Percentiles rank a stretch among this genome's conserved stretches.
Conservation (phyloP, 2,113 vertebrate genomes). For the Vidua chalybeata region DNA sequence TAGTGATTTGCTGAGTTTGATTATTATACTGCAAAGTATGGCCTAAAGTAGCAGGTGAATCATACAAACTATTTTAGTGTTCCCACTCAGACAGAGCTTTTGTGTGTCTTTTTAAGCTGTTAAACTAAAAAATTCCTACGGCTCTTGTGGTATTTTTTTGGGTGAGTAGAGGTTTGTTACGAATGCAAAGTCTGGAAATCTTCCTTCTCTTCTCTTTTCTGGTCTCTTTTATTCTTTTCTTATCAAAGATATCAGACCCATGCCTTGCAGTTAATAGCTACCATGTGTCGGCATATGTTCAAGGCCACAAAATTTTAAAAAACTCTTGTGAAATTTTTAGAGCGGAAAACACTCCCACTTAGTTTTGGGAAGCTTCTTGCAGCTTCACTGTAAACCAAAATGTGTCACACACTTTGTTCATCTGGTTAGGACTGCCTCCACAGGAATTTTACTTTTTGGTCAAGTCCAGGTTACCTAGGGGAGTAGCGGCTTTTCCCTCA, state of each 20-base stretch:
- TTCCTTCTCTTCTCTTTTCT: neutral
- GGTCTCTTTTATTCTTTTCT: neutral
- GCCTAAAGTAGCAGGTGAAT: neutral
- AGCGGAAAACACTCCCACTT: accelerated
- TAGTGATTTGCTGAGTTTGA: neutral
- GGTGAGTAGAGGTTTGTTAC: neutral
- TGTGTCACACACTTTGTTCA: neutral
- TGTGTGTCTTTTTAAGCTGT: neutral
- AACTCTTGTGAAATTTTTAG: conserved; percentile 2
- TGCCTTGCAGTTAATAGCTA: neutral
- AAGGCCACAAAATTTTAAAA: neutral
- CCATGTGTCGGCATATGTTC: neutral
- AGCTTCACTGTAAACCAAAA: neutral
- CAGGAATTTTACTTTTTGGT: neutral
- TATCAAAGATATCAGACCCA: neutral
- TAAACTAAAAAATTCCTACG: neutral
- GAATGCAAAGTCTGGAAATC: neutral
- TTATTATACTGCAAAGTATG: accelerated
- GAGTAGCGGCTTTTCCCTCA: neutral
- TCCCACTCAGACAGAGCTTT: neutral
- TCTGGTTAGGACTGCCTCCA: neutral
- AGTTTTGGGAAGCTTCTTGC: neutral
- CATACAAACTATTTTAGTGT: neutral
- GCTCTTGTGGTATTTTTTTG: neutral
- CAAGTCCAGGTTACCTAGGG: neutral